Percentiles rank a stretch among this genome's conserved stretches.
These are phyloP conservation scores for Syrista parreyssii DNA, from an alignment of 2,888 invertebrate genomes.

Conservation along the genomic window DNA sequence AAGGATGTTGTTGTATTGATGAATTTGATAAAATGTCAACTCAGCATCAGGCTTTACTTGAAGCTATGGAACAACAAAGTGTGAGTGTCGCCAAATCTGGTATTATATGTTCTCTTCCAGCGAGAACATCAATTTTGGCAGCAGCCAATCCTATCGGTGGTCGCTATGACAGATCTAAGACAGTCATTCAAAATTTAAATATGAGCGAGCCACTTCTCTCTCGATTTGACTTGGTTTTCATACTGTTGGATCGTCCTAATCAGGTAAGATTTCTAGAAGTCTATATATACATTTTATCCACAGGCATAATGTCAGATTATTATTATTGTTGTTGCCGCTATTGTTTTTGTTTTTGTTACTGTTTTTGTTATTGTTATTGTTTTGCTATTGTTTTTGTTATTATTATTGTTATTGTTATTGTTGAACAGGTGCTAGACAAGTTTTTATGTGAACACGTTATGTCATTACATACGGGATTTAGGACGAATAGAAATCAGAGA, in stretches of 20 bases:
- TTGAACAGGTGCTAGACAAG: neutral
- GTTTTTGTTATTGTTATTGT: too few relatives aligned
- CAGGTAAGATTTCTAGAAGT: slow-evolving; percentile 68
- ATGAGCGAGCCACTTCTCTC: slow-evolving; percentile 87
- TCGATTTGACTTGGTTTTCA: slow-evolving; percentile 92
- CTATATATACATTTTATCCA: neutral
- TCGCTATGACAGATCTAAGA: slow-evolving; percentile 88
- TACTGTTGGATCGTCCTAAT: slow-evolving; percentile 88
- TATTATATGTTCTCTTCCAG: slow-evolving; percentile 83
- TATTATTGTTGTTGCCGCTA: neutral
- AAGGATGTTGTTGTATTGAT: slow-evolving; percentile 93
- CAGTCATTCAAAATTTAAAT: slow-evolving; percentile 89
- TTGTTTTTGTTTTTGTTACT: too few relatives aligned
- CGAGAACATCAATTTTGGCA: slow-evolving; percentile 87
- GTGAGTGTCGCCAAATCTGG: slow-evolving; percentile 93
- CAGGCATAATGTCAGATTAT: neutral
- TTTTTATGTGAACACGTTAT: neutral
- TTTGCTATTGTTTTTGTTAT: too few relatives aligned
- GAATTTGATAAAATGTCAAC: slow-evolving; percentile 93
- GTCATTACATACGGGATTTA: neutral
- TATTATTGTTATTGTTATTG: neutral
- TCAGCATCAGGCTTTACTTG: slow-evolving; percentile 86
- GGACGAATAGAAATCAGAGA: neutral
- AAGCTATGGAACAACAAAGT: slow-evolving; percentile 95
- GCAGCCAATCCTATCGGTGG: slow-evolving; percentile 94